Evolutionary conservation across 92 coral and sea anemone species (phyloP), one percentile per base, ranked within the genome.

Genomic region (Phymanthus crucifer): DNA sequence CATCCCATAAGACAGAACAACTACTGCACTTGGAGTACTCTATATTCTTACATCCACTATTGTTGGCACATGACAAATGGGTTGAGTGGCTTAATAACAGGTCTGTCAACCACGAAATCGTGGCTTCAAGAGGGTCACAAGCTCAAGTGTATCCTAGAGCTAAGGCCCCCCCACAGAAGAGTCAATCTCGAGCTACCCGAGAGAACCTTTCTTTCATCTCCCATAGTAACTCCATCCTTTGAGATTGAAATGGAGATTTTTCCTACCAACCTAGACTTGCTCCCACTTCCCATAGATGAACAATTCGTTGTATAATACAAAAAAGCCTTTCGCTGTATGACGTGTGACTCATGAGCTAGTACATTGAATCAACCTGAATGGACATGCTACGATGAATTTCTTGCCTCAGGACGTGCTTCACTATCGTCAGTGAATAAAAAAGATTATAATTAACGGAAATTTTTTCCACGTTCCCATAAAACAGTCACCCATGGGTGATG

Each of bases 61-160:
- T 40, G 75, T 69, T 67, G 54, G 43, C 29, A 24, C 35, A 36
- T 76, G 73, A 78, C 82, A 78, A 67, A 78, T 36, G 64, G 31
- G 66, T 37, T 76, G 71, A 76, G 80, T 56, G 80, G 70, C 83
- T 79, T 79, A 40, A 79, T 47, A 45, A 70, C 74, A 67, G 68
- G 83, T 70, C 75, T 66, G 70, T 67, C 66, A 69, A 69, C 50
- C 83, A 79, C 74, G 69, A 79, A 79, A 79, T 79, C 83, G 83
- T 79, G 83, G 83, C 37, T 43, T 67, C 73, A 79, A 79, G 83
- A 79, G 83, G 75, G 83, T 66, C 83, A 79, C 37, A 40, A 77
- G 61, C 81, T 77, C 58, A 61, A 77, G 72, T 61, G 45, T 54
- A 32, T 33, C 72, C 71, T 77, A 61, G 81, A 40, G 71, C 71